Evolutionary conservation across 2,888 invertebrate genomes (phyloP), one percentile per base, ranked within the genome.

Genomic region (Dasypogon diadema): DNA sequence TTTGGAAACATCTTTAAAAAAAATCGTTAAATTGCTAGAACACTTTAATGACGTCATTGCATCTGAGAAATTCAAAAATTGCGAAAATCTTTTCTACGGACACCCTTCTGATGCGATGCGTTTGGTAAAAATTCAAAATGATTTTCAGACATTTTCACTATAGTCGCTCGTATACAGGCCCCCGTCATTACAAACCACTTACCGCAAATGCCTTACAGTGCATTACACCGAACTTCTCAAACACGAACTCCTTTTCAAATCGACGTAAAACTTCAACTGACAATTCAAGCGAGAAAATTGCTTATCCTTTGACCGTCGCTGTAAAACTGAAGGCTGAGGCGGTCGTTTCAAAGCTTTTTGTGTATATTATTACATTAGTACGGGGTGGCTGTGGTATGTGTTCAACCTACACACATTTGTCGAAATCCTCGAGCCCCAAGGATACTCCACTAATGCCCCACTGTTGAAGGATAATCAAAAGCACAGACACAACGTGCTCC

Each of bases 261-360:
- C 46, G 70, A 56, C 34, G 70, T 48, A 58, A 75, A 60, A 70
- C 26, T 72, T 70, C 37, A 16, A 48, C 42, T 42, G 30, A 34
- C 18, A 74, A 77, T 56, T 76, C 34, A 37, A 76, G 75, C 65
- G 74, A 68, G 42, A 76, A 78, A 58, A 79, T 37, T 79, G 77
- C 77, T 79, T 78, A 78, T 77, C 76, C 78, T 78, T 75, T 75
- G 79, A 78, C 79, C 77, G 80, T 21, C 72, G 70, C 55, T 76
- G 42, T 14, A 58, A 70, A 79, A 80, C 77, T 78, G 76, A 79
- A 75, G 75, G 76, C 78, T 76, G 78, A 79, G 79, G 79, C 77
- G 79, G 78, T 79, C 79, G 78, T 76, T 79, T 68, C 72, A 76
- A 78, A 79, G 79, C 79, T 80, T 80, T 79, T 79, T 77, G 76